Evolutionary conservation across 2,797 vertebrate species (phyloP).

Genomic region (Sebastes aleutianus): DNA sequence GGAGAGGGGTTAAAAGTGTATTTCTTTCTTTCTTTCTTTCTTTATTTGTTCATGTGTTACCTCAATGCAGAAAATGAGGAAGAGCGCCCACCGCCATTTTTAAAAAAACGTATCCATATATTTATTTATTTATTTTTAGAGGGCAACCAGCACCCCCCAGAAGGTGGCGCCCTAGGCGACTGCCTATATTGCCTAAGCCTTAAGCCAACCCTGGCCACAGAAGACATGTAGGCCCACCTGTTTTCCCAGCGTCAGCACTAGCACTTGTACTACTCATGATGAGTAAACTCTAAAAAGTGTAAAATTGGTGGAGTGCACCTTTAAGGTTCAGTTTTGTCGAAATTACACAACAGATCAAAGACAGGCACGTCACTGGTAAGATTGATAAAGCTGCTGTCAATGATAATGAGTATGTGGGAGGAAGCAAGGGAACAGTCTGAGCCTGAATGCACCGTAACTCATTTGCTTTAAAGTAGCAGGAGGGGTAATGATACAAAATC

Average conservation of each 20-base stretch:
- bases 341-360: background rate
- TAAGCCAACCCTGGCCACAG: background rate
- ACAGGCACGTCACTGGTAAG: background rate
- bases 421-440: background rate
- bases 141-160: too few species aligned
- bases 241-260: too few species aligned
- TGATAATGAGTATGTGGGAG: background rate
- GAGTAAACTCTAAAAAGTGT: background rate
- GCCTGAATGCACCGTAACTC: background rate
- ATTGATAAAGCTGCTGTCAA: background rate
- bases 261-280: too few species aligned
- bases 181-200: too few species aligned
- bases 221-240: background rate
- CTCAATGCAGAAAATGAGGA: too few species aligned
- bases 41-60: too few species aligned
- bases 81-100: too few species aligned
- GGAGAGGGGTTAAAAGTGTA: too few species aligned
- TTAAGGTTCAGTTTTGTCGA: background rate
- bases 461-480: conserved; percentile 24
- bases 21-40: too few species aligned
- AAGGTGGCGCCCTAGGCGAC: too few species aligned
- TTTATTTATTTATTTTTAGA: too few species aligned
- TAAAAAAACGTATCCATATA: too few species aligned
- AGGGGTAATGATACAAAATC: background rate
- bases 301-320: background rate